A percentile compares a stretch with the other conserved stretches of the same genome.
These are phyloP conservation scores for Zeuzera pyrina DNA, from an alignment of 2,888 invertebrate genomes.

Conservation along the genomic window DNA sequence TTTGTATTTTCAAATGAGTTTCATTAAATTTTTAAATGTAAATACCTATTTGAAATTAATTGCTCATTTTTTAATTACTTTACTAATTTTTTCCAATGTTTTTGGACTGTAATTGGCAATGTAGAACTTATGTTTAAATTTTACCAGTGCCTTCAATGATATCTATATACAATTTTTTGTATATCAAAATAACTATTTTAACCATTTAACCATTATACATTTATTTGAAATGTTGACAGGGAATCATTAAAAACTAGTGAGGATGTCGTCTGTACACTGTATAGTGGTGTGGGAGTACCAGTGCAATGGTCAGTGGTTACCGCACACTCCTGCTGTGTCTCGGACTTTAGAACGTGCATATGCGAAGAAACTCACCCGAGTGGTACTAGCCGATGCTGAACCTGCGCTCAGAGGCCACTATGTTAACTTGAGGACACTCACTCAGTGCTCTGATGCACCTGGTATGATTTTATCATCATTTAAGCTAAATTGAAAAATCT, in stretches of 20 bases:
- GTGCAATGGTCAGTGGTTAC: constrained; percentile 83
- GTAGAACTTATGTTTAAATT: too few species aligned
- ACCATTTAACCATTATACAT: constrained; percentile 4
- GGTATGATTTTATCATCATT: too few species aligned
- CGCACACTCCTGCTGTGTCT: constrained; percentile 88
- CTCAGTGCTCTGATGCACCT: constrained; percentile 77
- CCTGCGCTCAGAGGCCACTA: constrained; percentile 84
- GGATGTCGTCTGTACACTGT: constrained; percentile 77
- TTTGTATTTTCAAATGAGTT: too few species aligned
- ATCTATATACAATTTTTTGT: too few species aligned
- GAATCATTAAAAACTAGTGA: constrained; percentile 12
- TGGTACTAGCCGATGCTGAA: constrained; percentile 90
- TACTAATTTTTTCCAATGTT: too few species aligned
- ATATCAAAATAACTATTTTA: too few species aligned
- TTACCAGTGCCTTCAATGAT: too few species aligned
- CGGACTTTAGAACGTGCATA: constrained; percentile 89
- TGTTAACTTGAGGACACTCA: constrained; percentile 82
- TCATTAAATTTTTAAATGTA: too few species aligned
- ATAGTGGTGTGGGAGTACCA: constrained; percentile 88
- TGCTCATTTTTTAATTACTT: too few species aligned
- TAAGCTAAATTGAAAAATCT: too few species aligned
- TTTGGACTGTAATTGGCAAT: too few species aligned
- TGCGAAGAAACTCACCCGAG: constrained; percentile 85
- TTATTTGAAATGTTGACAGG: not conserved
- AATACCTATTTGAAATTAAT: too few species aligned